Percentiles rank a stretch among this genome's conserved stretches.
These are phyloP conservation scores for Stenotaenia linearis DNA, from an alignment of 2,888 invertebrate genomes.

Conservation along the genomic window DNA sequence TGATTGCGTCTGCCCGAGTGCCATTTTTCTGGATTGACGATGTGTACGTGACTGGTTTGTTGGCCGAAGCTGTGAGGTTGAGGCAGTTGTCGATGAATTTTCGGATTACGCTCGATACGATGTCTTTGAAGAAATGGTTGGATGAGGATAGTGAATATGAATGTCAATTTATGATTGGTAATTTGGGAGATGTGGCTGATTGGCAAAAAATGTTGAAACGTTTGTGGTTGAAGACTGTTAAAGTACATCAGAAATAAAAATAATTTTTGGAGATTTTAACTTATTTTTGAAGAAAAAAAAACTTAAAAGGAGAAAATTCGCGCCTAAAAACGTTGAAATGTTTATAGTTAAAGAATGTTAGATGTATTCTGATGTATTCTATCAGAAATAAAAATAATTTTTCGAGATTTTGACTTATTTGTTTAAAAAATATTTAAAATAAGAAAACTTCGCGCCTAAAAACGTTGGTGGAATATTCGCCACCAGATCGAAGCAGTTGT, in stretches of 20 bases:
- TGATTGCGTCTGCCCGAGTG: constrained; percentile 51
- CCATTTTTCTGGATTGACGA: constrained; percentile 81
- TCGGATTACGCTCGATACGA: constrained; percentile 29
- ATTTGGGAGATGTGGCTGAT: constrained; percentile 6
- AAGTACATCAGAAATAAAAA: not conserved
- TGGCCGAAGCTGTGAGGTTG: constrained; percentile 46
- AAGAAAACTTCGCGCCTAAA: no score
- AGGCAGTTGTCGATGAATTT: constrained; percentile 34
- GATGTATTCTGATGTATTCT: no score
- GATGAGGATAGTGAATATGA: not conserved
- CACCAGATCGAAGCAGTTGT: not conserved
- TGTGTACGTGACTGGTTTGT: constrained; percentile 67
- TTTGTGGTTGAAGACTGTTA: constrained; percentile 32
- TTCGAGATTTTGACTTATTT: no score
- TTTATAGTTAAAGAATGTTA: no score
- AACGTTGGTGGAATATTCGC: not conserved
- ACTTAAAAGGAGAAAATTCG: no score
- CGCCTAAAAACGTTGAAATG: no score
- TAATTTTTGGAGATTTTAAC: no score
- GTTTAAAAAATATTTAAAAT: no score
- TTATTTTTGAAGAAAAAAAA: no score
- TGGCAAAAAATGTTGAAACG: constrained; percentile 2
- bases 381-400: no score
- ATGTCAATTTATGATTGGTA: constrained; percentile 32
- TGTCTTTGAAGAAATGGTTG: constrained; percentile 30